These are phyloP conservation scores for Apogon talboti DNA, from an alignment of 2,797 vertebrate genomes.

Conservation along the genomic window DNA sequence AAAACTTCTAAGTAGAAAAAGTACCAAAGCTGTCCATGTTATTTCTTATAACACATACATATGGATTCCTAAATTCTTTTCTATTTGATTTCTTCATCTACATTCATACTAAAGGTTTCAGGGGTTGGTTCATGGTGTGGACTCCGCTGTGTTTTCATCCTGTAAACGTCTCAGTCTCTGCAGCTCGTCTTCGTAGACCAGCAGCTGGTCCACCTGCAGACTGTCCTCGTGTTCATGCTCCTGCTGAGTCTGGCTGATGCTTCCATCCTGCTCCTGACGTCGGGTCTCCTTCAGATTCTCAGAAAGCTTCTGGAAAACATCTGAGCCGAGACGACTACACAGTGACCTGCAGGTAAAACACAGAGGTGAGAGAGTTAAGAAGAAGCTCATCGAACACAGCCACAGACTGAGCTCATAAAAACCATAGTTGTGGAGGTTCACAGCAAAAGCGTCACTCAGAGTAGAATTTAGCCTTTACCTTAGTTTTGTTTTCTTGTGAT, in stretches of 20 bases:
- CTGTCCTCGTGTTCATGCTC: constrained; percentile 66
- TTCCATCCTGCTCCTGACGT: constrained; percentile 55
- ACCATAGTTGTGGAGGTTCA: too few relatives aligned
- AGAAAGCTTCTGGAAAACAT: constrained; percentile 83
- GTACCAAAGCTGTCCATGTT: too few relatives aligned
- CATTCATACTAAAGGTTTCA: too few relatives aligned
- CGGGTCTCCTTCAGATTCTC: constrained; percentile 79
- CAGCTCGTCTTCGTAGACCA: constrained; percentile 87
- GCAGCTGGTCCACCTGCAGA: constrained; percentile 88
- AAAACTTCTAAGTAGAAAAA: too few relatives aligned
- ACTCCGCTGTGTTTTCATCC: neutral
- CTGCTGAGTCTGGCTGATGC: constrained; percentile 52
- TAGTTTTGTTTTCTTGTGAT: too few relatives aligned
- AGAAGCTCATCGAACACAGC: too few relatives aligned
- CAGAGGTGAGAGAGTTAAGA: neutral
- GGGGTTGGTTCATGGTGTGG: neutral
- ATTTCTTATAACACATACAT: too few relatives aligned
- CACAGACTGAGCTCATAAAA: too few relatives aligned
- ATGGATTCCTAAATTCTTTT: too few relatives aligned
- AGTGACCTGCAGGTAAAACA: constrained; percentile 21
- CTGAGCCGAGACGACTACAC: constrained; percentile 73
- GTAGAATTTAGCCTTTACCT: too few relatives aligned
- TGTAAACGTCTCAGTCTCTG: constrained; percentile 23
- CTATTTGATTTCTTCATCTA: too few relatives aligned
- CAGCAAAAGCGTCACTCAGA: too few relatives aligned